Conservation (phyloP, 1,140 invertebrate genomes). For the Drosophila serrata region DNA sequence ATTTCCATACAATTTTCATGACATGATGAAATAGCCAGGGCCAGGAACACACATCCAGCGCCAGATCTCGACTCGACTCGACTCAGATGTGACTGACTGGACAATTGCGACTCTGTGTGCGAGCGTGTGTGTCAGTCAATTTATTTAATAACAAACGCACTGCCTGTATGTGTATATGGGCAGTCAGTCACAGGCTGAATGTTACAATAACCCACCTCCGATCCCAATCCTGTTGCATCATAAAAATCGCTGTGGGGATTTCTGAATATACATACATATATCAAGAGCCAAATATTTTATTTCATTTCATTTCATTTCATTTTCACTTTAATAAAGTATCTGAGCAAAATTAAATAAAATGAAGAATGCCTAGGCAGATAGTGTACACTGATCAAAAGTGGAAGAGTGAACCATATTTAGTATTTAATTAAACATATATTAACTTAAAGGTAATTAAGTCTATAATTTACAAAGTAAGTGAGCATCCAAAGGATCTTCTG, state of each 20-base stretch:
- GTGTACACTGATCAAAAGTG: background rate
- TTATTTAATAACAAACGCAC: constrained; percentile 82
- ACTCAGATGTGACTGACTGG: constrained; percentile 49
- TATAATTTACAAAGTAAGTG: no score
- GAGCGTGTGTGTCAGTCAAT: constrained; percentile 71
- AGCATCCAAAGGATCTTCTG: no score
- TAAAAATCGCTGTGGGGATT: constrained; percentile 64
- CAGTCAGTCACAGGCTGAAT: constrained; percentile 33
- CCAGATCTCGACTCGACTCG: constrained; percentile 39
- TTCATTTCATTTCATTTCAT: constrained; percentile 68
- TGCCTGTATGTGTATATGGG: constrained; percentile 14
- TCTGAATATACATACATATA: constrained; percentile 72
- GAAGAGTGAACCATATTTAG: background rate
- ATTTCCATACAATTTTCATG: constrained; percentile 85
- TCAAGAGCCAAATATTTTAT: constrained; percentile 77
- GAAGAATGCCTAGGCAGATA: background rate
- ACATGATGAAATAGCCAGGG: constrained; percentile 82
- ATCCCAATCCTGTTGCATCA: constrained; percentile 24
- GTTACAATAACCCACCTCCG: constrained; percentile 13
- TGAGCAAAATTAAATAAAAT: constrained; percentile 13
- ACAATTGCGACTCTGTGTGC: constrained; percentile 33
- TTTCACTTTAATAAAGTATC: constrained; percentile 57
- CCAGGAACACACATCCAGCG: constrained; percentile 43
- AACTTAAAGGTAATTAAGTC: no score
- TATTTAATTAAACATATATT: no score